Evolutionary conservation across 1,140 invertebrate species (phyloP), one percentile per base, ranked within the genome.

Genomic region (Aphaenogaster rudis): DNA sequence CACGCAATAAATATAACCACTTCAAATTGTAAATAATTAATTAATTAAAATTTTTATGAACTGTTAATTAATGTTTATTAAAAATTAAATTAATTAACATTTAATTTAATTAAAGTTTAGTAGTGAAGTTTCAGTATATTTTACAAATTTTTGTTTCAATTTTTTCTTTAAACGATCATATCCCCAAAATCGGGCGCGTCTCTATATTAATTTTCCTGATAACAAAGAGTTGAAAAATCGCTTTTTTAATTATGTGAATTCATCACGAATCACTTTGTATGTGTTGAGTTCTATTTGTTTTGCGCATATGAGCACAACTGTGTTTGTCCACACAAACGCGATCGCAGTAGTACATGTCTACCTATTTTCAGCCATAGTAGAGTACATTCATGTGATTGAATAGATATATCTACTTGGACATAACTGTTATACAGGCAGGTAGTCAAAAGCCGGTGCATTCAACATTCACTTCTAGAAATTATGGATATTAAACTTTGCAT

Each of bases 301-400:
- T 48, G 7, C 9, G 17, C n/a, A 76, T 36, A 33, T 48, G 15
- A 72, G 3, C 6, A 9, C 39, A 72, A 21, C n/a, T 57, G 39
- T 52, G 13, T 71, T 45, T 42, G 13, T 48, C 15, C 8, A 8
- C 8, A 6, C 15, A 36, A 33, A 33, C 36, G 17, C 28, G 17
- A 72, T 69, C 21, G 21, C 66, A 33, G 21, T 72, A 45, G 52
- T 82, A 48, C 39, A 74, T 50, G n/a, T 74, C 33, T 61, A 63
- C 13, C 54, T 63, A 74, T 76, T 84, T 50, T 48, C 69, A 61
- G 52, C 28, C 28, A 33, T 42, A 84, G 52, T 59, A 82, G 45
- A 69, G n/a, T 74, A 63, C 9, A 50, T 50, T 13, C 21, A 33
- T 21, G 11, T 36, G 17, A 3, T 28, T 28, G 28, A 28, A 28